Evolutionary conservation across 37 sponge, comb jelly and placozoan species (phyloP), one percentile per base, ranked within the genome.

Genomic region (Cladorhizidae sp.): DNA sequence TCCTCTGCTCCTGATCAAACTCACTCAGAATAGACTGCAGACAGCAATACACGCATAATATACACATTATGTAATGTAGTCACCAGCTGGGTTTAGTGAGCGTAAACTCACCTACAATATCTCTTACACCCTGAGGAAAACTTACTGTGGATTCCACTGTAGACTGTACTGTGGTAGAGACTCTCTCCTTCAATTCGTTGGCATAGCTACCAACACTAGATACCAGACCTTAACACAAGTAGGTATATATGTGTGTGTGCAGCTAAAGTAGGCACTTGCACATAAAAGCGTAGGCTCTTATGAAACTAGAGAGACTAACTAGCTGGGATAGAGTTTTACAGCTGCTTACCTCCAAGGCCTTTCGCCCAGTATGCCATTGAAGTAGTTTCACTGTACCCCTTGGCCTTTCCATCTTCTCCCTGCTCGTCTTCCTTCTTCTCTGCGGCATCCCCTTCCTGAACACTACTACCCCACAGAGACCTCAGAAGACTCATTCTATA

Each of bases 1-100:
- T 84, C 64, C 88, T 76, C 70, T 96, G 93, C 58, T 96, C 91
- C 25, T 77, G 57, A 18, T 90, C 76, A 71, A 96, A 96, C 54
- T 96, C 87, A 32, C 73, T 67, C 32, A 96, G n/a, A 36, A 96
- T 58, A 22, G 75, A 35, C 87, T 81, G 62, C 14, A 65, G 65
- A n/a, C 8, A 25, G 59, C 6, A 72, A 62, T 20, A 72, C 64
- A 77, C 35, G 38, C 45, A 61, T 72, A 67, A 74, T 12, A 25
- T 5, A n/a, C 64, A 79, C 55, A 22, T n/a, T n/a, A n/a, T n/a
- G n/a, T n/a, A n/a, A n/a, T n/a, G n/a, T n/a, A n/a, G n/a, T n/a
- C n/a, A n/a, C n/a, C n/a, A n/a, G n/a, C n/a, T n/a, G n/a, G n/a
- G n/a, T n/a, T n/a, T n/a, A n/a, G n/a, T n/a, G n/a, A n/a, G n/a